Base-by-base conservation (phyloP, 2,797 vertebrate genomes). In the Eulemur coronatus region DNA sequence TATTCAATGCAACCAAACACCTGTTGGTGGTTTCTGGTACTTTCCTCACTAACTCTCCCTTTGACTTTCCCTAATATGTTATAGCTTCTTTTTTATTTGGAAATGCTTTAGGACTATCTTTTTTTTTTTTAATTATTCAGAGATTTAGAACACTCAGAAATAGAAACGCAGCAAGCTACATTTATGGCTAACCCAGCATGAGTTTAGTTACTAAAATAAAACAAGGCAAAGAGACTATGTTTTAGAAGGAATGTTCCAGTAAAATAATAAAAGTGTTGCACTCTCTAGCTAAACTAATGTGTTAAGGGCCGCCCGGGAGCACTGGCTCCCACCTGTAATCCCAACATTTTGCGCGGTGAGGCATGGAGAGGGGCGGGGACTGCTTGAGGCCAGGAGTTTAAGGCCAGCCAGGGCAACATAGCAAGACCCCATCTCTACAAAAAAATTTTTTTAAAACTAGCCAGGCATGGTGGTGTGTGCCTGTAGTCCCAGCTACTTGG, bases 201-300 rank as follows among this genome's bases (percentile, higher is more conserved):
- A 92, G 41, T 91, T 95, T 92, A 85, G 89, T 92, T 95, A 89
- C 43, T 87, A 94, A 96, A 94, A 96, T 88, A 95, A 95, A 94
- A 82, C 30, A 95, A 93, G 75, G 48, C 48, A 85, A 88, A 72
- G 24, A 94, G 46, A 93, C 35, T 48, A 10, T 52, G 33, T 52
- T 87, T 91, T 75, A 93, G 38, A 91, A 93, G 43, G 13, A 95
- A 52, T 76, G 11, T 48, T 87, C 35, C 30, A 88, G 67, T 87
- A 90, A 92, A 97, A 91, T 46, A 69, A 52, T 38, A 55, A 82
- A 88, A 81, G 20, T 79, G 90, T 65, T 94, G 26, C 14, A 79
- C 72, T 84, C 55, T 84, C 73, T 79, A 67, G 11, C 26, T 76
- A 92, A 93, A 84, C 76, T 75, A 95, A 61, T 22, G 14, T 80